Conservation (phyloP, 2,113 vertebrate species). For the Ploceus nigricollis region DNA sequence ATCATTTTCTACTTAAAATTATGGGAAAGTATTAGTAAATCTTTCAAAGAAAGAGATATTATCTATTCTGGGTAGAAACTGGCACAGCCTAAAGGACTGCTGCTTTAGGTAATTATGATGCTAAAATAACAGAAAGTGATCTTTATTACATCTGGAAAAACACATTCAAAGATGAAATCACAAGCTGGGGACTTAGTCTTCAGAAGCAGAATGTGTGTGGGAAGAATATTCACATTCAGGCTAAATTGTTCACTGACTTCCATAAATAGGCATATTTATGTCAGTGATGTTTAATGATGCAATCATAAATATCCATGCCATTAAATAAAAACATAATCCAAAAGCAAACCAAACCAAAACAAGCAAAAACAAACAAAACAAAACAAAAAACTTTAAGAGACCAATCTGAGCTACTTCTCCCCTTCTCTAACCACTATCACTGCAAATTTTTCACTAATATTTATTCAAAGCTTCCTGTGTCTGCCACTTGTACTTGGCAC, state of each 20-base stretch:
- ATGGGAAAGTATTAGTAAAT: background rate
- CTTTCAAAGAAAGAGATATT: background rate
- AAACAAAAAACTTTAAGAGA: background rate
- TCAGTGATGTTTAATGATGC: background rate
- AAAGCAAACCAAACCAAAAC: background rate
- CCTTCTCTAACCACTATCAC: background rate
- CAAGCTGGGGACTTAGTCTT: background rate
- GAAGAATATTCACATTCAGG: background rate
- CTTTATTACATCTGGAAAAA: background rate
- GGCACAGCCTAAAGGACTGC: background rate
- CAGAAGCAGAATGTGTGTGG: background rate
- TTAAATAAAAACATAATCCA: background rate
- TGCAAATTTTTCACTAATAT: background rate
- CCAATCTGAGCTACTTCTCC: background rate
- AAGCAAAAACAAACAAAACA: background rate
- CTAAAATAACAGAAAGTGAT: background rate
- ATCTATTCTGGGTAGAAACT: background rate
- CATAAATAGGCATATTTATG: background rate
- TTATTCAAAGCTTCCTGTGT: background rate
- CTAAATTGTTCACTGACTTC: background rate
- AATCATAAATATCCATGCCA: background rate
- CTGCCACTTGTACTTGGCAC: background rate
- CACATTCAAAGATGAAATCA: background rate
- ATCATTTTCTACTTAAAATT: background rate
- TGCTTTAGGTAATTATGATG: background rate